Percentiles rank a stretch among this genome's conserved stretches.
Evolutionary conservation across 2,888 invertebrate species (phyloP).

Genomic region (Hemistola chrysoprasaria): DNA sequence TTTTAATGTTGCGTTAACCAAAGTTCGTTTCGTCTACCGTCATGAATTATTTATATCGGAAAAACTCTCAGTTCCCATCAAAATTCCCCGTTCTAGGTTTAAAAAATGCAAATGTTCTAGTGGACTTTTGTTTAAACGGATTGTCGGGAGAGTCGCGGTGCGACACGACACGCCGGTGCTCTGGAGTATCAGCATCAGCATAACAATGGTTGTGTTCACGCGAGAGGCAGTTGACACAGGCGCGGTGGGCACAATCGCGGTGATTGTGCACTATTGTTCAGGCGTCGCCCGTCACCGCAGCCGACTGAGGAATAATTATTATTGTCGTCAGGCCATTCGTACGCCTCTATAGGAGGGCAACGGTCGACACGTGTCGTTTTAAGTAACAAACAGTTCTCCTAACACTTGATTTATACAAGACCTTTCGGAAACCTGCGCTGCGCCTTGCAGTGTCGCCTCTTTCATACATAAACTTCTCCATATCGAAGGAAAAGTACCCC

Average conservation of each 20-base stretch:
- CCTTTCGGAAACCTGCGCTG: slow-evolving; percentile 16
- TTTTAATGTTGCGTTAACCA: slow-evolving; percentile 59
- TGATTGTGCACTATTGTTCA: slow-evolving; percentile 75
- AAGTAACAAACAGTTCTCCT: slow-evolving; percentile 60
- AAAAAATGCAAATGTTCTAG: slow-evolving; percentile 60
- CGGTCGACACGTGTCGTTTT: slow-evolving; percentile 30
- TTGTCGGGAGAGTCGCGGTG: slow-evolving; percentile 51
- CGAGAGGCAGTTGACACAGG: slow-evolving; percentile 70
- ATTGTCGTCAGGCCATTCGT: slow-evolving; percentile 45
- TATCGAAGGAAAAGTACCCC: too few species aligned
- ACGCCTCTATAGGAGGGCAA: slow-evolving; percentile 33
- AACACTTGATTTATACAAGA: slow-evolving; percentile 46
- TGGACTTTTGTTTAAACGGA: slow-evolving; percentile 64
- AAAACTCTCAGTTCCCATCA: slow-evolving; percentile 39
- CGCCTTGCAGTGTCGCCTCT: slow-evolving; percentile 5
- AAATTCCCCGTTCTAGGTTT: slow-evolving; percentile 43
- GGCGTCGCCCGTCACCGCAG: slow-evolving; percentile 42
- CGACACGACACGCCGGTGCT: slow-evolving; percentile 39
- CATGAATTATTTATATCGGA: slow-evolving; percentile 68
- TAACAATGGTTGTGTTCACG: slow-evolving; percentile 69
- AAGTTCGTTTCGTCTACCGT: slow-evolving; percentile 45
- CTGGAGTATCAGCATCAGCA: slow-evolving; percentile 69
- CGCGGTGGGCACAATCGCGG: slow-evolving; percentile 54
- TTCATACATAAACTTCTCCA: too few species aligned
- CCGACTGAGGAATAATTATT: slow-evolving; percentile 54